Evolutionary conservation across 2,113 vertebrate genomes (phyloP).

Genomic region (Psilopsiagon aurifrons): DNA sequence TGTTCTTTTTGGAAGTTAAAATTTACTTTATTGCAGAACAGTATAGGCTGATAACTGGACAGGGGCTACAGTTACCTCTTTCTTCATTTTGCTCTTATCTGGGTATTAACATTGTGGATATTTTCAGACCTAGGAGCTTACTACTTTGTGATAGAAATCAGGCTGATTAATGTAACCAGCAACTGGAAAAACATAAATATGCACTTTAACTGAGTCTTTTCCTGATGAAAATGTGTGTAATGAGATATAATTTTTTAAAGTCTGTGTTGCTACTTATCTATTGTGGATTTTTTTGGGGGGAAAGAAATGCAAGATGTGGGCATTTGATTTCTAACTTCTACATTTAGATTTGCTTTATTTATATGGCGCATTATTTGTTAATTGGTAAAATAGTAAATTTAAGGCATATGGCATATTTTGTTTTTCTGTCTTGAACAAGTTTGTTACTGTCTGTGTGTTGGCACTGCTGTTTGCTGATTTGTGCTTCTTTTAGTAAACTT

Average conservation of each 20-base stretch:
- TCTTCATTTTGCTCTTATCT: neutral
- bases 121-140: neutral
- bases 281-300: neutral
- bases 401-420: neutral
- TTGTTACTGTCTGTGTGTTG: neutral
- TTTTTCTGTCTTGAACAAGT: fast-evolving
- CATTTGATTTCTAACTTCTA: neutral
- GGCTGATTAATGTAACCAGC: conserved; percentile 1
- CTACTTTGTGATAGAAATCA: neutral
- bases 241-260: conserved; percentile 21
- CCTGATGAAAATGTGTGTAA: conserved; percentile 19
- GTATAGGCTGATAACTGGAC: neutral
- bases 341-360: neutral
- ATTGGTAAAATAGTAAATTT: neutral
- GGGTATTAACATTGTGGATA: neutral
- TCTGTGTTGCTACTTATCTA: neutral
- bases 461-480: neutral
- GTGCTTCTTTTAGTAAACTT: neutral
- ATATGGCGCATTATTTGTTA: neutral
- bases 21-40: neutral
- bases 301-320: neutral
- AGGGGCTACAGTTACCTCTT: neutral
- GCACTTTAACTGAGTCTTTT: neutral
- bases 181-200: conserved; percentile 21
- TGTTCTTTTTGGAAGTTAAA: neutral